Percentiles rank a stretch among this genome's conserved stretches.
phyloP scores from a whole-genome alignment of 1,140 invertebrate genomes.

The Drosophila guanche region DNA sequence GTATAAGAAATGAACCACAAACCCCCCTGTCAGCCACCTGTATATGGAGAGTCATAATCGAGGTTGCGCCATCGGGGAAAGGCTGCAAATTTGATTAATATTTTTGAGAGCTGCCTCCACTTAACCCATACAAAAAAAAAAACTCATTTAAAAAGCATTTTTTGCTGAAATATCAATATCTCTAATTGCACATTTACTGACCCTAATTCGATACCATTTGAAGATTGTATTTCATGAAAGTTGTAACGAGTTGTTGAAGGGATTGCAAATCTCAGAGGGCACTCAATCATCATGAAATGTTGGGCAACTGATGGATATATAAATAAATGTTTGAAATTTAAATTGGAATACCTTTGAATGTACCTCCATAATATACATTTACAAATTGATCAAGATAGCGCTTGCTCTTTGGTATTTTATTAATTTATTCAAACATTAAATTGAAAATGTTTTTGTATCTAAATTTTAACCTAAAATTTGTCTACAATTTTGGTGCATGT shows the following conservation, averaged over 20 bases:
- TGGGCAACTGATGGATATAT: neutral
- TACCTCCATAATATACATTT: too few relatives aligned
- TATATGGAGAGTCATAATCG: constrained; percentile 57
- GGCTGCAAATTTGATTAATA: constrained; percentile 40
- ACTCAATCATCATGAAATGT: neutral
- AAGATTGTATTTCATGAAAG: neutral
- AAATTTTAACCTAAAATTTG: too few relatives aligned
- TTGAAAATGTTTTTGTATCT: too few relatives aligned
- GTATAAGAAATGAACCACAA: constrained; percentile 21
- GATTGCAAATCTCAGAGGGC: constrained; percentile 11
- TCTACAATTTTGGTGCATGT: too few relatives aligned
- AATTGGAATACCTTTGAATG: too few relatives aligned
- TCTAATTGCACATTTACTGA: constrained; percentile 45
- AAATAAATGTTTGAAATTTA: too few relatives aligned
- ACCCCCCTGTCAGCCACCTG: constrained; percentile 11
- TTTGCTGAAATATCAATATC: constrained; percentile 29
- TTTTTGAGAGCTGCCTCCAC: constrained; percentile 51
- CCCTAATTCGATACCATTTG: constrained; percentile 37
- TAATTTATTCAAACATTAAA: too few relatives aligned
- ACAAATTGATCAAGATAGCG: too few relatives aligned
- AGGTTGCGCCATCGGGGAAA: constrained; percentile 53
- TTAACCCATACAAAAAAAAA: constrained; percentile 36
- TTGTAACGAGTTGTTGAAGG: constrained; percentile 9
- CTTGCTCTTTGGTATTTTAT: too few relatives aligned
- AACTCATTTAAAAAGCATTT: constrained; percentile 54